Percentiles rank a stretch among this genome's conserved stretches.
Conservation (phyloP, 2,888 invertebrate genomes). For the Ormyrus pomaceus region DNA sequence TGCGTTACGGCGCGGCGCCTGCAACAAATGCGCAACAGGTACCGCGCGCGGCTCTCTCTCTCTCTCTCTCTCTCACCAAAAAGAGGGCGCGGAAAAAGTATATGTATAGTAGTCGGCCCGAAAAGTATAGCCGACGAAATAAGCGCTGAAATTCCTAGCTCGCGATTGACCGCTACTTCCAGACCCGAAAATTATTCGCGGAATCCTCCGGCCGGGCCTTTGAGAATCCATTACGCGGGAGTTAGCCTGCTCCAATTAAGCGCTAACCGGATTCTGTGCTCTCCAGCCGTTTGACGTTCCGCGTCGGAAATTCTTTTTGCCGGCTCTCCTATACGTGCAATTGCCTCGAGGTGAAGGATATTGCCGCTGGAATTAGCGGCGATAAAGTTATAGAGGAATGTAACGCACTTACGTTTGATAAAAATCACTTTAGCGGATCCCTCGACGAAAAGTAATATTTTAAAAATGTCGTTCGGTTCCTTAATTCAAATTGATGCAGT, state of each 20-base stretch:
- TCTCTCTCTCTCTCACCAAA: too few relatives aligned
- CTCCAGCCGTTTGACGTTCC: background rate
- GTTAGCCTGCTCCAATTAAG: constrained; percentile 28
- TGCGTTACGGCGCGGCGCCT: constrained; percentile 46
- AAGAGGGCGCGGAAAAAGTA: constrained; percentile 19
- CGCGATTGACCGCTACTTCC: background rate
- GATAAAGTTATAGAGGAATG: too few relatives aligned
- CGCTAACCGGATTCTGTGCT: constrained; percentile 3
- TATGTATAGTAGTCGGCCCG: background rate
- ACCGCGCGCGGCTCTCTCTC: constrained; percentile 17
- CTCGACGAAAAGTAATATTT: too few relatives aligned
- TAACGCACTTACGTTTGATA: too few relatives aligned
- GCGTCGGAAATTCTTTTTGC: background rate
- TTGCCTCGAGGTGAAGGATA: too few relatives aligned
- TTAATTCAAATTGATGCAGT: too few relatives aligned
- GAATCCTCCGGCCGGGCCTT: constrained; percentile 8
- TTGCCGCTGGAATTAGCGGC: too few relatives aligned
- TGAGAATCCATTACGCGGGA: constrained; percentile 25
- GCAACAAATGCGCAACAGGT: constrained; percentile 66
- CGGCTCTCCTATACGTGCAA: too few relatives aligned
- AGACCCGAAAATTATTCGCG: too few relatives aligned
- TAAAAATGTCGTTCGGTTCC: too few relatives aligned
- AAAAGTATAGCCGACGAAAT: constrained; percentile 24
- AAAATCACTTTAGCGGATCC: too few relatives aligned
- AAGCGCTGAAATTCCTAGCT: background rate